These are phyloP conservation scores for Aphelinus atriplicis DNA, from an alignment of 1,140 invertebrate genomes.

Conservation along the genomic window DNA sequence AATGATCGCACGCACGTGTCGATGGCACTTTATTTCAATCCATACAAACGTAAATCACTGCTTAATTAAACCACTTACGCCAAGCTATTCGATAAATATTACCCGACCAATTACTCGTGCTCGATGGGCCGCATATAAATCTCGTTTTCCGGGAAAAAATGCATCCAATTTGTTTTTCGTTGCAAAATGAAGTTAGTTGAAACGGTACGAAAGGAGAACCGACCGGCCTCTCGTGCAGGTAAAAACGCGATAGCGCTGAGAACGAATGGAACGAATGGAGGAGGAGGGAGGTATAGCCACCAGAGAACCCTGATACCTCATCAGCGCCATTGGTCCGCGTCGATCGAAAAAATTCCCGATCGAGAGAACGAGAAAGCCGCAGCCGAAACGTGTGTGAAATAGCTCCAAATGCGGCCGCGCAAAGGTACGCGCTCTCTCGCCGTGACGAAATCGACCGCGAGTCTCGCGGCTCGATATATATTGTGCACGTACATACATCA, in stretches of 20 bases:
- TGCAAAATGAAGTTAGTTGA: slow-evolving; percentile 6
- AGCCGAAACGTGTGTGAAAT: too few relatives aligned
- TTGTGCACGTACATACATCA: too few relatives aligned
- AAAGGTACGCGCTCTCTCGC: not conserved
- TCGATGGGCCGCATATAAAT: not conserved
- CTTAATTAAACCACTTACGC: not conserved
- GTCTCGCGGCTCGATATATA: too few relatives aligned
- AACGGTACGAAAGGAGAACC: slow-evolving; percentile 1
- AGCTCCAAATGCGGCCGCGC: not conserved
- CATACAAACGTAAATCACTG: too few relatives aligned
- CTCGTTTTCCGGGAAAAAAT: slow-evolving; percentile 3
- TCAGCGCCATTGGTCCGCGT: not conserved
- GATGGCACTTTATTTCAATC: too few relatives aligned
- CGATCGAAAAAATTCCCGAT: not conserved
- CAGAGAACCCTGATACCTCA: not conserved
- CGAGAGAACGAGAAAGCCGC: not conserved
- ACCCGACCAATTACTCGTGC: not conserved
- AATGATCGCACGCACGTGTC: too few relatives aligned
- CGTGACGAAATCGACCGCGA: not conserved
- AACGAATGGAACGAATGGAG: not conserved
- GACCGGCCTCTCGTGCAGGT: slow-evolving; percentile 4
- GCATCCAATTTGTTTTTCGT: slow-evolving; percentile 6
- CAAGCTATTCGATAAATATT: not conserved
- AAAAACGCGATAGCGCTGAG: not conserved
- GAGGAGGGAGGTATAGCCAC: not conserved